Evolutionary conservation across 2,113 vertebrate genomes (phyloP), one percentile per base, ranked within the genome.

Genomic region (Rhipidura dahli): DNA sequence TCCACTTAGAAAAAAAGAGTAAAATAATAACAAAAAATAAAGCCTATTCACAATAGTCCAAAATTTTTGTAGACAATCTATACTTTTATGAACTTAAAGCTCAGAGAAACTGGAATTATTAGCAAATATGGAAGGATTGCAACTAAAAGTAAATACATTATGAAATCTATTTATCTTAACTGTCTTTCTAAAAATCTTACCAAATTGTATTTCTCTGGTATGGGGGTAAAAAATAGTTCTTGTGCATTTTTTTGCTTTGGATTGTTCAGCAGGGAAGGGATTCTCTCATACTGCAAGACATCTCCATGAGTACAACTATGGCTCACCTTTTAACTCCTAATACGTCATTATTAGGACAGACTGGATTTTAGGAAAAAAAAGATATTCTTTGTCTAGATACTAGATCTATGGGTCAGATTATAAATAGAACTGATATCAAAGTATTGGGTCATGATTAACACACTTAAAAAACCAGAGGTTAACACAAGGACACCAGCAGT

Each of bases 141-240:
- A 84, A 45, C 9, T 83, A 45, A 50, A 17, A 81, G 12, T 33
- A 86, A 71, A 77, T 61, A 14, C 54, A n/a, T 40, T 53, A 42
- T 33, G 44, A 73, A 60, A 54, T 23, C 42, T 15, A 66, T 44
- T 66, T 95, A 97, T 97, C 92, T 92, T 97, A 95, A 97, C 54
- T 19, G 95, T 96, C 54, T 94, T 97, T 47, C 90, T 81, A 97
- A 75, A 47, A 97, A 96, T 56, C 73, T 95, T 54, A 95, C 87
- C 49, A 96, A 94, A 79, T 83, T 96, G 51, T 87, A 97, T 97
- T 81, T 97, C 63, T 97, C 95, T 72, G 84, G 27, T 77, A 66
- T 92, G 6, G 89, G 89, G 15, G 80, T 90, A 73, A 91, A 72
- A 82, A 64, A 19, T 16, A 42, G 35, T 44, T 97, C 96, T 73